phyloP scores from a whole-genome alignment of 2,888 invertebrate genomes.

The Xanthia togata region DNA sequence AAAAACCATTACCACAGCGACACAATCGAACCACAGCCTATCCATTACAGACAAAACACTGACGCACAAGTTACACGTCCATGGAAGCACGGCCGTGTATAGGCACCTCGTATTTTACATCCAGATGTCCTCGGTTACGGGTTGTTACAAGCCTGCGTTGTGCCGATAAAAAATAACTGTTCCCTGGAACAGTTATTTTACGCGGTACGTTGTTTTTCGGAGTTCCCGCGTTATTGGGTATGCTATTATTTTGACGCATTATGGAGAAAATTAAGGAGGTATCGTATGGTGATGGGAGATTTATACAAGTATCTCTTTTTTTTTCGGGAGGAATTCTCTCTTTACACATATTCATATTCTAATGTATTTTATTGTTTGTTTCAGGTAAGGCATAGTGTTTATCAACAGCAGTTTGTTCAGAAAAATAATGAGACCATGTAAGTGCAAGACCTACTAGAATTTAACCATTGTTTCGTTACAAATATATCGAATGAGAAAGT shows the following conservation, averaged over 20 bases:
- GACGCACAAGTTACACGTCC: constrained; percentile 44
- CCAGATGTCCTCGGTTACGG: constrained; percentile 69
- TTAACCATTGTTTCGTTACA: not conserved
- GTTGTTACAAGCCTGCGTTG: constrained; percentile 61
- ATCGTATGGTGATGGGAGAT: constrained; percentile 1
- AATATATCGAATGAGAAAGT: not conserved
- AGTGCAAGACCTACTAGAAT: constrained; percentile 1
- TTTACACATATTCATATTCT: not conserved
- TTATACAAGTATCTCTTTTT: constrained; percentile 8
- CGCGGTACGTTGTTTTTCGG: constrained; percentile 34
- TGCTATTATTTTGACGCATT: constrained; percentile 53
- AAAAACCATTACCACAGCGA: not conserved
- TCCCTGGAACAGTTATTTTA: constrained; percentile 53
- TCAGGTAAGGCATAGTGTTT: constrained; percentile 44
- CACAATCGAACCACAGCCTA: constrained; percentile 27
- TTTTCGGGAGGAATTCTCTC: not conserved
- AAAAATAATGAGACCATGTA: constrained; percentile 8
- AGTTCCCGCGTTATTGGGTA: constrained; percentile 44
- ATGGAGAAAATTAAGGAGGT: constrained; percentile 48
- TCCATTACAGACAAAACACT: constrained; percentile 55
- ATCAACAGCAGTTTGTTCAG: not conserved
- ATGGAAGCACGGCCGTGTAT: constrained; percentile 59
- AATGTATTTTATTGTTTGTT: constrained; percentile 34
- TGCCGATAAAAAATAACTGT: constrained; percentile 75
- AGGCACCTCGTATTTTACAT: constrained; percentile 69